phyloP scores from a whole-genome alignment of 2,888 invertebrate species.

The Ferdinandea cuprea region DNA sequence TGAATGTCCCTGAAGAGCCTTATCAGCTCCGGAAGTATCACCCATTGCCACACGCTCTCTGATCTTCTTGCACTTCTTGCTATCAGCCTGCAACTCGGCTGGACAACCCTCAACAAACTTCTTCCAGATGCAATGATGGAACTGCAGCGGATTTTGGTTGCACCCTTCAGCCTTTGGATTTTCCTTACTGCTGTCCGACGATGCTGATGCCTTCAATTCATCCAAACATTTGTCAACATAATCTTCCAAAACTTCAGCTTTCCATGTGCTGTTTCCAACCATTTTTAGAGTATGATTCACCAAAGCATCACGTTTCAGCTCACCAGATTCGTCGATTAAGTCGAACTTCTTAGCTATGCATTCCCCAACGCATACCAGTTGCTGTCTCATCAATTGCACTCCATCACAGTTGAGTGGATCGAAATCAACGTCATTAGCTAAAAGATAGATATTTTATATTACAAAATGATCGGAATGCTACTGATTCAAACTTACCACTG shows the following conservation, averaged over 20 bases:
- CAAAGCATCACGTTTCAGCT: slow-evolving; percentile 75
- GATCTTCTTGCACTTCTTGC: slow-evolving; percentile 74
- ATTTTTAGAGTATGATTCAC: slow-evolving; percentile 64
- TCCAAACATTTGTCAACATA: slow-evolving; percentile 76
- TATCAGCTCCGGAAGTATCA: slow-evolving; percentile 53
- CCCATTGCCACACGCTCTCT: slow-evolving; percentile 72
- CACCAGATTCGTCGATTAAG: slow-evolving; percentile 73
- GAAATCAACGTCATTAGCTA: slow-evolving; percentile 65
- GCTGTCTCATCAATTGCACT: slow-evolving; percentile 72
- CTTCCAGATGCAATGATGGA: slow-evolving; percentile 77
- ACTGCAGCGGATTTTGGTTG: slow-evolving; percentile 71
- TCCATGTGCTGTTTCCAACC: slow-evolving; percentile 70
- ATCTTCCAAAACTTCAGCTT: slow-evolving; percentile 62
- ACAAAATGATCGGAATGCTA: slow-evolving; percentile 6
- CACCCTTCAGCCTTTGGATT: slow-evolving; percentile 45
- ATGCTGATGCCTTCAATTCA: slow-evolving; percentile 28
- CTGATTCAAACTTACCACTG: slow-evolving; percentile 52
- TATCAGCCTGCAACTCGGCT: slow-evolving; percentile 74
- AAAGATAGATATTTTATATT: neutral
- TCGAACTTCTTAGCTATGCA: slow-evolving; percentile 75
- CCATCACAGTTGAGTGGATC: slow-evolving; percentile 77
- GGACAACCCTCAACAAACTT: slow-evolving; percentile 76
- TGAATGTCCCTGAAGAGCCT: slow-evolving; percentile 59
- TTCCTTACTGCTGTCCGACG: neutral
- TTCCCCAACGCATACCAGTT: slow-evolving; percentile 75